These are phyloP conservation scores for Apamea crenata DNA, from an alignment of 2,888 invertebrate genomes.

Conservation along the genomic window DNA sequence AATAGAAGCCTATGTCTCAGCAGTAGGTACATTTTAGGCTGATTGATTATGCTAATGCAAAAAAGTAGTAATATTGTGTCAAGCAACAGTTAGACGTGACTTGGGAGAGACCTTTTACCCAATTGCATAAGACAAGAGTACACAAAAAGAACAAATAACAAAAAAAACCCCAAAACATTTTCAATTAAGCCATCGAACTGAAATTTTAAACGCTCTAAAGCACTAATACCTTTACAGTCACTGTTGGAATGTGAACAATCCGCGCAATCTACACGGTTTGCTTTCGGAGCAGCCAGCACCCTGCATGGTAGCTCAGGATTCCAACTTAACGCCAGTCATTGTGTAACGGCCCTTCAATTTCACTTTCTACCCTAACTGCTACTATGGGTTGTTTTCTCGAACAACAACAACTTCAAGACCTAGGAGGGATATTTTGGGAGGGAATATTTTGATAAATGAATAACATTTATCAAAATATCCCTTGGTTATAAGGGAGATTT, in stretches of 20 bases:
- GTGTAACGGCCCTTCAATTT: constrained; percentile 71
- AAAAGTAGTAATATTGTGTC: background rate
- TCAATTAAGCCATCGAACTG: constrained; percentile 25
- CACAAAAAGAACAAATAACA: background rate
- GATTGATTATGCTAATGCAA: background rate
- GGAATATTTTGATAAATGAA: no score
- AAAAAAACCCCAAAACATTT: background rate
- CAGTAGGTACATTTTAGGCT: background rate
- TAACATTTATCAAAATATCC: no score
- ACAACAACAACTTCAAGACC: background rate
- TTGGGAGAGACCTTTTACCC: no score
- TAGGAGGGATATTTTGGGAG: no score
- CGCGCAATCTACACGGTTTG: constrained; percentile 38
- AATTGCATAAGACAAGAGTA: background rate
- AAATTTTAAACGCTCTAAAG: constrained; percentile 22
- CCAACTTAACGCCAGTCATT: constrained; percentile 72
- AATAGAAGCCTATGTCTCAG: background rate
- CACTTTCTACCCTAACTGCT: constrained; percentile 64
- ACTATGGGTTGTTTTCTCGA: constrained; percentile 51
- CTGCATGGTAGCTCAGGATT: constrained; percentile 60
- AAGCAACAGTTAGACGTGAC: no score
- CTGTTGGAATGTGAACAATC: constrained; percentile 56
- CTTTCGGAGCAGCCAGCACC: constrained; percentile 33
- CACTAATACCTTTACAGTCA: constrained; percentile 12
- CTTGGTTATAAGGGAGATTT: no score